A percentile compares a stretch with the other conserved stretches of the same genome.
Conservation (phyloP, 2,113 vertebrate species). For the Girardinichthys multiradiatus region DNA sequence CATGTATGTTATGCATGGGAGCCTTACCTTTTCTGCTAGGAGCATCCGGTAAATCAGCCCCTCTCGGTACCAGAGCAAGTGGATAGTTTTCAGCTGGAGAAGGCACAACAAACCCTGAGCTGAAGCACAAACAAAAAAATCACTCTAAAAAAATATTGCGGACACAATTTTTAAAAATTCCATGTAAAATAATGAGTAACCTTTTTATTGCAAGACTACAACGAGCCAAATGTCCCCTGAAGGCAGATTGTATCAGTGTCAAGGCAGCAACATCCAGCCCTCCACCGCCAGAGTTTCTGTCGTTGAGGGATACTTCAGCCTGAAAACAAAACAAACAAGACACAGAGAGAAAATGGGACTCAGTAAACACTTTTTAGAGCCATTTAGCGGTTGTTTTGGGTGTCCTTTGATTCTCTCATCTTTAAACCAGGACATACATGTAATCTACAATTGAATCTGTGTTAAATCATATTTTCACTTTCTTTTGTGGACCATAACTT, state of each 20-base stretch:
- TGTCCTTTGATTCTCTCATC: not conserved
- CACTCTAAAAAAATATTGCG: not conserved
- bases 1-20: not conserved
- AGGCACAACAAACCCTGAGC: slow-evolving; percentile 36
- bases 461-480: no score
- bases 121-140: slow-evolving; percentile 27
- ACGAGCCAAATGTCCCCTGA: slow-evolving; percentile 86
- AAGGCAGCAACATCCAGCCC: slow-evolving; percentile 69
- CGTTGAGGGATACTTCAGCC: slow-evolving; percentile 43
- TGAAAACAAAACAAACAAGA: slow-evolving; percentile 47
- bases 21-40: slow-evolving; percentile 49
- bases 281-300: slow-evolving; percentile 27
- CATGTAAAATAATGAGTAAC: slow-evolving; percentile 64
- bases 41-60: slow-evolving; percentile 1
- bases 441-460: no score
- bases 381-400: slow-evolving; percentile 23
- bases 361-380: not conserved
- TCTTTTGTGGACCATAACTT: not conserved
- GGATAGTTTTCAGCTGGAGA: slow-evolving; percentile 26
- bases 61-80: slow-evolving; percentile 7
- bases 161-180: not conserved
- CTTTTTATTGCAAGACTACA: slow-evolving; percentile 64
- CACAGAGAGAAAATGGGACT: not conserved
- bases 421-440: no score
- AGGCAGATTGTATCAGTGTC: slow-evolving; percentile 82